A percentile compares a stretch with the other conserved stretches of the same genome.
phyloP scores from a whole-genome alignment of 2,888 invertebrate genomes.

The Ichneumon xanthorius region DNA sequence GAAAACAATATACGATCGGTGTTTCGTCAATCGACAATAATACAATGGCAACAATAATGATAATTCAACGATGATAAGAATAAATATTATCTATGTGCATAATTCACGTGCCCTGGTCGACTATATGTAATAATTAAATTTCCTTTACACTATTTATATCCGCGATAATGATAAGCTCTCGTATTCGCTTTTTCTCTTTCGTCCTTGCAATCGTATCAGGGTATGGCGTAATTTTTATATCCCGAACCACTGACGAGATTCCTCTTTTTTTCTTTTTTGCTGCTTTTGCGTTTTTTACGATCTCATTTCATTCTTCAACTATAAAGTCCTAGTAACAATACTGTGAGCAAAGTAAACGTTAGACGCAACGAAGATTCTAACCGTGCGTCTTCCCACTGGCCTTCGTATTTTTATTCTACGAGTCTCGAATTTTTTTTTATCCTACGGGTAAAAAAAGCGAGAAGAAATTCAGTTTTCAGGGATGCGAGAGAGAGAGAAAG shows the following conservation, averaged over 20 bases:
- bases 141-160: constrained; percentile 55
- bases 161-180: constrained; percentile 53
- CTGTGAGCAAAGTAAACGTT: constrained; percentile 62
- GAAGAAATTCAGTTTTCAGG: constrained; percentile 56
- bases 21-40: constrained; percentile 42
- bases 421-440: constrained; percentile 51
- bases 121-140: constrained; percentile 62
- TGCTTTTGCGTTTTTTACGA: constrained; percentile 25
- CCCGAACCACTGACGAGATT: constrained; percentile 56
- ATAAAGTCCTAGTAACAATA: constrained; percentile 58
- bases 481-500: constrained; percentile 54
- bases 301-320: constrained; percentile 23
- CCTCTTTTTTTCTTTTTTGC: constrained; percentile 38
- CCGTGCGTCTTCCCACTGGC: constrained; percentile 31
- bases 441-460: constrained; percentile 65
- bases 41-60: constrained; percentile 51
- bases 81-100: constrained; percentile 64
- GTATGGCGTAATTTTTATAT: not conserved
- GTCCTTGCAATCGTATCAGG: not conserved
- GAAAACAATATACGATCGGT: constrained; percentile 35
- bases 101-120: constrained; percentile 60
- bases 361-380: constrained; percentile 50
- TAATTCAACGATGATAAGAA: constrained; percentile 57
- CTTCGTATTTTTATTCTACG: constrained; percentile 49
- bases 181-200: constrained; percentile 14